Evolutionary conservation across 2,797 vertebrate species (phyloP).

Genomic region (Danio albolineatus): DNA sequence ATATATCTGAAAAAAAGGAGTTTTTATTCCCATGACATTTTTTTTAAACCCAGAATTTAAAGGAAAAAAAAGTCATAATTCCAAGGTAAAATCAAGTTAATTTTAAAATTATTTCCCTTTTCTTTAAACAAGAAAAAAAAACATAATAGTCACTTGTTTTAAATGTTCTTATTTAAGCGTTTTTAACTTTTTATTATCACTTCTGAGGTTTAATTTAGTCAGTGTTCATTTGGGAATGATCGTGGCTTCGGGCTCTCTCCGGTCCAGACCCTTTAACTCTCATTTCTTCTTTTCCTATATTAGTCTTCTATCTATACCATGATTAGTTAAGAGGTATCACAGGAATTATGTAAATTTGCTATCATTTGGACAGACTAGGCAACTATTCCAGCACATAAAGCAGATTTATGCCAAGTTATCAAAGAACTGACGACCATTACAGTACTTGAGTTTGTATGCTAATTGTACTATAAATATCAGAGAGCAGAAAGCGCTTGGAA

Average conservation of each 20-base stretch:
- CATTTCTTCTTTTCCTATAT: background rate
- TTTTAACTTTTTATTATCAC: too few species aligned
- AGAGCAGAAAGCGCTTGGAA: background rate
- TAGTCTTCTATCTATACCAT: background rate
- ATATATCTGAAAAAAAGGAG: too few species aligned
- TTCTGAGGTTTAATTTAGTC: background rate
- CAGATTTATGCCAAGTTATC: conserved; percentile 1
- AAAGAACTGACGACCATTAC: conserved; percentile 3
- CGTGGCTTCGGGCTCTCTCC: background rate
- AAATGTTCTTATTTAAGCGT: too few species aligned
- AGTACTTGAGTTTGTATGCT: background rate
- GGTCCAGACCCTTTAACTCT: background rate
- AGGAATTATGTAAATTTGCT: background rate
- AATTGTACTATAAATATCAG: conserved; percentile 27
- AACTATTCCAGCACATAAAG: background rate
- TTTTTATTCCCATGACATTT: too few species aligned
- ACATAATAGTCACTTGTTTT: too few species aligned
- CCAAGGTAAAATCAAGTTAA: too few species aligned
- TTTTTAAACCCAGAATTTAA: too few species aligned
- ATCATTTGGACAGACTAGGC: background rate
- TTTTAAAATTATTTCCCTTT: too few species aligned
- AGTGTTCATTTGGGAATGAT: background rate
- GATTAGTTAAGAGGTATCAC: background rate
- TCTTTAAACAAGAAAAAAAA: too few species aligned
- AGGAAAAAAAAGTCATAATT: too few species aligned